A percentile compares a stretch with the other conserved stretches of the same genome.
These are phyloP conservation scores for Silurus asotus DNA, from an alignment of 2,113 vertebrate genomes.

Conservation along the genomic window DNA sequence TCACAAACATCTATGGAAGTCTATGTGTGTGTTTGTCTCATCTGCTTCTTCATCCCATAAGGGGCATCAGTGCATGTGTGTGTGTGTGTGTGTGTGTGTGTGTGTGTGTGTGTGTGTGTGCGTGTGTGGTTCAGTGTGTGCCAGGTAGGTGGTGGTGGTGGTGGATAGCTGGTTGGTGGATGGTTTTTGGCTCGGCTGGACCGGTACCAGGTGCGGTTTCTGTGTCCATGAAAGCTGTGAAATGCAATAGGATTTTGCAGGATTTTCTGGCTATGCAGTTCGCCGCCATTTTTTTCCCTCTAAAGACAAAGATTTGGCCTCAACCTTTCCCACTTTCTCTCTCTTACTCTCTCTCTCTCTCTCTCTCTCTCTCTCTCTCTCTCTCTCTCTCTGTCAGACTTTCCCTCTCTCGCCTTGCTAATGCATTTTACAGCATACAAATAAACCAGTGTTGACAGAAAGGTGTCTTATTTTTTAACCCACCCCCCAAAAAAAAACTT, in stretches of 20 bases:
- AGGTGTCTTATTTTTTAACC: slow-evolving; percentile 18
- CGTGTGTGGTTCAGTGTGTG: slow-evolving; percentile 60
- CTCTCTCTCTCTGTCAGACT: background rate
- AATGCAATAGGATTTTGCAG: slow-evolving; percentile 75
- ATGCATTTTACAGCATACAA: slow-evolving; percentile 73
- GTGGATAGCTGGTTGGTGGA: slow-evolving; percentile 41
- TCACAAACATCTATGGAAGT: too few relatives aligned
- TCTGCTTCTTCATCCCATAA: slow-evolving; percentile 8
- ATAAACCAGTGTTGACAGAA: slow-evolving; percentile 67
- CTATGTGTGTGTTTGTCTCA: background rate
- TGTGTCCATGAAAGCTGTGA: slow-evolving; percentile 73
- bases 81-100: slow-evolving; percentile 56
- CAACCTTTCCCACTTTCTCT: slow-evolving; percentile 63
- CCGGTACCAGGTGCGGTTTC: slow-evolving; percentile 56
- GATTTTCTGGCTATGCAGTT: slow-evolving; percentile 64
- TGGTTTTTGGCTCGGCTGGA: slow-evolving; percentile 57
- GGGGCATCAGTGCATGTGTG: slow-evolving; percentile 38
- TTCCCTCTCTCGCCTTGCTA: slow-evolving; percentile 61
- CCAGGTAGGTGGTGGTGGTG: slow-evolving; percentile 40
- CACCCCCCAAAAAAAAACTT: background rate
- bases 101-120: slow-evolving; percentile 43
- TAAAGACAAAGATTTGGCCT: slow-evolving; percentile 72
- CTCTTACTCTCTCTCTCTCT: slow-evolving; percentile 4
- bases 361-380: slow-evolving; percentile 11
- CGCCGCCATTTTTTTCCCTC: slow-evolving; percentile 34